Evolutionary conservation across 1,140 invertebrate species (phyloP), one percentile per base, ranked within the genome.

Genomic region (Microplitis mediator): DNA sequence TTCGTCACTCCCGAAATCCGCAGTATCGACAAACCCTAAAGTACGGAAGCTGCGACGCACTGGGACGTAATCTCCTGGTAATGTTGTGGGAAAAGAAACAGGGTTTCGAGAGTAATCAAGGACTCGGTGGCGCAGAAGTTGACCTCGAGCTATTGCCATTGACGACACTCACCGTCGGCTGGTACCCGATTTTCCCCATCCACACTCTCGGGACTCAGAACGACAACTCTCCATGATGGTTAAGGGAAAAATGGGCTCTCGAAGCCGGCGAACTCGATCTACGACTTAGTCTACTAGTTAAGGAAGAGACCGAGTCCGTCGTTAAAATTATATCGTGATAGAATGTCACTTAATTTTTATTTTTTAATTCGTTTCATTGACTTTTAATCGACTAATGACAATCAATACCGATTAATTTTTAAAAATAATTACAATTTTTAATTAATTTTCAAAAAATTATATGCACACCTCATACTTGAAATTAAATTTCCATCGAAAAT

Each of bases 21-120:
- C 89, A 94, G 77, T 98, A 93, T 85, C 91, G 93, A 52, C 94
- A 97, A 83, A 97, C 94, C 6, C 90, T 98, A 66, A 94, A 95
- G 78, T 98, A 98, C 85, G 85, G 94, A 91, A 60, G 84, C 50
- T 93, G 92, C 80, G 95, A 97, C 79, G 93, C 95, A 1, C 89
- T 95, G n/a, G 95, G 94, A 0, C 89, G 95, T 51, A 93, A 92
- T 58, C 87, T 97, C 54, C 90, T 96, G 72, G 94, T 97, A 32
- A 96, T 95, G 92, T 88, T 97, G 16, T 97, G 95, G 95, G 94
- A 96, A 78, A 91, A 93, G 73, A 93, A 94, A 78, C 92, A 93
- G 74, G 94, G 93, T 3, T 94, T 94, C 81, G 93, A 96, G 80
- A 95, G 95, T 85, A 97, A 96, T 83, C 91, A 93, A 70, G 94